Percentiles rank a stretch among this genome's conserved stretches.
Evolutionary conservation across 2,113 vertebrate genomes (phyloP).

Genomic region (Ramphastos sulfuratus): DNA sequence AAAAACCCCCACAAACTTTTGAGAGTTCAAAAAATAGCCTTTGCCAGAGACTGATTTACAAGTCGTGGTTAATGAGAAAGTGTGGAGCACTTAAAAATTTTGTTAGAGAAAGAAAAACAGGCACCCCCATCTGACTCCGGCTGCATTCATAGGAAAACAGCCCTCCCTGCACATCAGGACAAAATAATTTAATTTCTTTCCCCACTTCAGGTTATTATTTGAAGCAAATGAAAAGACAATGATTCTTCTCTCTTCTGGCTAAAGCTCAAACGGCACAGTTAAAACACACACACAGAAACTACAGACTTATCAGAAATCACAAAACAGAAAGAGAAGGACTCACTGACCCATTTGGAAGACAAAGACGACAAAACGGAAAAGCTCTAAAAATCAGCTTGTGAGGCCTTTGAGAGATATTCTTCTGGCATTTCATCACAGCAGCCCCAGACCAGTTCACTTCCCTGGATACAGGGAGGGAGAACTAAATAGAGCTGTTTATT

Average conservation of each 20-base stretch:
- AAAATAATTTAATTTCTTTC: constrained; percentile 66
- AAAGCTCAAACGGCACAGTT: constrained; percentile 60
- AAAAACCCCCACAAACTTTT: constrained; percentile 68
- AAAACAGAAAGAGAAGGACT: constrained; percentile 80
- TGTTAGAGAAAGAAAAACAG: constrained; percentile 41
- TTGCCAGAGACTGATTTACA: constrained; percentile 61
- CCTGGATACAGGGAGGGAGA: constrained; percentile 81
- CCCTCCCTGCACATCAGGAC: constrained; percentile 54
- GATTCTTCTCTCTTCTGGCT: constrained; percentile 65
- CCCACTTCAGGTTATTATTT: constrained; percentile 68
- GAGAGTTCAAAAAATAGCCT: constrained; percentile 71
- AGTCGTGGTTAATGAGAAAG: constrained; percentile 61
- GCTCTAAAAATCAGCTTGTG: constrained; percentile 83
- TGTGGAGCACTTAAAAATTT: constrained; percentile 59
- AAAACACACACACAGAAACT: constrained; percentile 66
- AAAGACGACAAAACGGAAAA: constrained; percentile 83
- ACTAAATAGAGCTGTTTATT: constrained; percentile 89
- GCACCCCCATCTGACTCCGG: constrained; percentile 13
- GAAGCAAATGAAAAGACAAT: constrained; percentile 78
- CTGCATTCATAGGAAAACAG: constrained; percentile 66
- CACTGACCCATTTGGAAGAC: constrained; percentile 89
- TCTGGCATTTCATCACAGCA: constrained; percentile 87
- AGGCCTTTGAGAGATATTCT: constrained; percentile 86
- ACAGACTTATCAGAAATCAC: constrained; percentile 73
- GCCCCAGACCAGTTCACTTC: constrained; percentile 82